A percentile compares a stretch with the other conserved stretches of the same genome.
Evolutionary conservation across 2,797 vertebrate genomes (phyloP).

Genomic region (Oreochromis grahami): DNA sequence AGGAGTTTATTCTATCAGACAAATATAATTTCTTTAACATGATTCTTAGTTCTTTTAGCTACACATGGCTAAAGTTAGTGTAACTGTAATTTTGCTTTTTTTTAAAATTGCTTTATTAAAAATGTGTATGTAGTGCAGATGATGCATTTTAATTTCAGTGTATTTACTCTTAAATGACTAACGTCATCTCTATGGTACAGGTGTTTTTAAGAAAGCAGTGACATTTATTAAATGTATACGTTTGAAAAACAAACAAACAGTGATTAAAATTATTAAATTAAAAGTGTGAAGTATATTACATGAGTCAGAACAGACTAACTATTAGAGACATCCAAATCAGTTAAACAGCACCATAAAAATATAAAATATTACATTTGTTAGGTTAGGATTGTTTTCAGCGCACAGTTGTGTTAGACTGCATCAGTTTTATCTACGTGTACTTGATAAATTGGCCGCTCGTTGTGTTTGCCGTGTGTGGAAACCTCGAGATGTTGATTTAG

Average conservation of each 20-base stretch:
- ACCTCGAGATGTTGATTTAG: background rate
- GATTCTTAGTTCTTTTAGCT: background rate
- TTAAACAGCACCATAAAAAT: background rate
- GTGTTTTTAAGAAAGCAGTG: accelerated
- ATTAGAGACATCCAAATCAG: background rate
- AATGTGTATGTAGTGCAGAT: background rate
- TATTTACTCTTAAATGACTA: background rate
- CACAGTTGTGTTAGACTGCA: background rate
- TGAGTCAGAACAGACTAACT: background rate
- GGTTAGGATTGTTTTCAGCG: background rate
- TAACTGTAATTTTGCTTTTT: background rate
- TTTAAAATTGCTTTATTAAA: background rate
- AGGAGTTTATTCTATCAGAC: background rate
- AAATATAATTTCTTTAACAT: background rate
- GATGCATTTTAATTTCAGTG: background rate
- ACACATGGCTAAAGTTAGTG: background rate
- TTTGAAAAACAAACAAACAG: background rate
- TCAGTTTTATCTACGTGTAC: background rate
- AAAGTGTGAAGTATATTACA: background rate
- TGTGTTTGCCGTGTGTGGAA: background rate
- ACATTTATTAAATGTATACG: background rate
- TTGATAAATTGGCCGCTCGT: background rate
- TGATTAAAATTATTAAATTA: background rate
- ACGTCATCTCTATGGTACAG: background rate
- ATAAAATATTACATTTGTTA: background rate